Evolutionary conservation across 92 coral and sea anemone species (phyloP).

Genomic region (Diadumene lineata): DNA sequence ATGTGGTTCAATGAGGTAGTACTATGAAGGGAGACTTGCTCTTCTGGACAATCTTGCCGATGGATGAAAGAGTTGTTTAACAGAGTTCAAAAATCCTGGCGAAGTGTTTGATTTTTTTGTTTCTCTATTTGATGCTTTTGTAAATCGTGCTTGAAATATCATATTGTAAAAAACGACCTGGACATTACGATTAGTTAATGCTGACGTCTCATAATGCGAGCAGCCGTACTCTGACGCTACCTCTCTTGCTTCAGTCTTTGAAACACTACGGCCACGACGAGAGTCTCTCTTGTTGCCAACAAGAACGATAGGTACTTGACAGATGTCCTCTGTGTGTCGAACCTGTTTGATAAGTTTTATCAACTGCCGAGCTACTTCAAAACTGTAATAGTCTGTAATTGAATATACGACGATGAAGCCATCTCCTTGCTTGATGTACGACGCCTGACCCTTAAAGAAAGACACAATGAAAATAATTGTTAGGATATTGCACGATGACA

Average conservation of each 20-base stretch:
- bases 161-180: constrained; percentile 84
- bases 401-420: constrained; percentile 96
- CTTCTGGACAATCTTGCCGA: constrained; percentile 46
- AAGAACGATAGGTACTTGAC: constrained; percentile 85
- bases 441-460: constrained; percentile 66
- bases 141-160: constrained; percentile 85
- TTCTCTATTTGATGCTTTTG: constrained; percentile 70
- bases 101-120: constrained; percentile 45
- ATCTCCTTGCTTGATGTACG: constrained; percentile 81
- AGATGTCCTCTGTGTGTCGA: constrained; percentile 67
- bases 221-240: constrained; percentile 87
- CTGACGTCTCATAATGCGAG: constrained; percentile 91
- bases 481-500: too few species aligned
- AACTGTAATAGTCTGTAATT: constrained; percentile 93
- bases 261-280: constrained; percentile 82
- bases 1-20: neutral
- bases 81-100: constrained; percentile 82
- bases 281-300: constrained; percentile 95
- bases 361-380: constrained; percentile 89
- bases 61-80: constrained; percentile 70
- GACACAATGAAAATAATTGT: too few species aligned
- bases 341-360: constrained; percentile 88
- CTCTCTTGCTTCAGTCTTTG: constrained; percentile 84
- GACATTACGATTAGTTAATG: constrained; percentile 86
- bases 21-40: constrained; percentile 59